Evolutionary conservation across 92 coral and sea anemone genomes (phyloP), one percentile per base, ranked within the genome.

Genomic region (Bergia sp.): DNA sequence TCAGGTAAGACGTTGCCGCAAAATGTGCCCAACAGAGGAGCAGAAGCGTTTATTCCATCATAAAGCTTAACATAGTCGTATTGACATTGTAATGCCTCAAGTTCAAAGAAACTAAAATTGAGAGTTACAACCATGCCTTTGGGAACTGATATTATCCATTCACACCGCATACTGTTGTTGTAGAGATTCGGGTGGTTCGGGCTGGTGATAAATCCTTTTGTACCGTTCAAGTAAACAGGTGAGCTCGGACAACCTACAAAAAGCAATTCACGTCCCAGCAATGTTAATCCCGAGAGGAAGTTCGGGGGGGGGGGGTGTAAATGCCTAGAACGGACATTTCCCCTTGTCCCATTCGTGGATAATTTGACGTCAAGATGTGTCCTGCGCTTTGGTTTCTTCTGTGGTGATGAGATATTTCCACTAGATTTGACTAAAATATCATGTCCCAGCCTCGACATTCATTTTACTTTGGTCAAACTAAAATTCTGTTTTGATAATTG

Each of bases 241-340:
- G 69, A 47, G 69, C 65, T 41, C 40, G 83, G 29, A 18, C 83
- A 79, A 37, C 83, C 83, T 79, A n/a, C 41, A 79, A 29, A 29
- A 53, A 3, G 3, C 23, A 61, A 21, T 53, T 15, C 16, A 53
- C 58, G 10, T 11, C 16, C 16, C 13, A 1, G 11, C 58, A 53
- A 47, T 47, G 53, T 47, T 7, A 47, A 47, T 1, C 53, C 53
- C 53, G 53, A 47, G 53, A 12, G 53, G 12, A 29, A 29, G 29
- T 29, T 47, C 53, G 9, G 10, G 7, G 12, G 53, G 53, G 10
- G 53, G 53, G 6, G 53, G 9, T 12, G 0, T 47, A 29, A 29
- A 29, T 29, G 29, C 29, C 29, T 29, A 29, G 29, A 29, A 29
- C 29, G 29, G 53, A 47, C 53, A 5, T 47, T 47, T 47, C 53